phyloP scores from a whole-genome alignment of 1,140 invertebrate species.

The Neodiprion lecontei region DNA sequence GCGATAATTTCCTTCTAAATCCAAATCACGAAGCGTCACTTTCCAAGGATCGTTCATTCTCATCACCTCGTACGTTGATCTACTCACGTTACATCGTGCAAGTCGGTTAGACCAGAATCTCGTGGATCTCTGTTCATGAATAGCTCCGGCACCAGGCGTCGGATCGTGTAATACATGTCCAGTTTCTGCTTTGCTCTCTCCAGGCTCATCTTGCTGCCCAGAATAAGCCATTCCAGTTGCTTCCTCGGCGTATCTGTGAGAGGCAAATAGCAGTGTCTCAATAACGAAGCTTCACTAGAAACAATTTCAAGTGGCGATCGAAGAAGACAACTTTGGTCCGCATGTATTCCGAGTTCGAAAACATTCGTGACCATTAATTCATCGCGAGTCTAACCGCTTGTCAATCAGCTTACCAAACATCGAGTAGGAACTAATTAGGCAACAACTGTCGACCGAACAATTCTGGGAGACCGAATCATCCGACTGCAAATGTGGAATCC shows the following conservation, averaged over 20 bases:
- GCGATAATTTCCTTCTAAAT: neutral
- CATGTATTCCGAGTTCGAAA: too few species aligned
- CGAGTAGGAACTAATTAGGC: too few species aligned
- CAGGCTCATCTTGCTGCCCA: slow-evolving; percentile 58
- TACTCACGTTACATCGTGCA: slow-evolving; percentile 39
- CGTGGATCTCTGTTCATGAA: slow-evolving; percentile 56
- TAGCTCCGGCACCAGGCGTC: slow-evolving; percentile 55
- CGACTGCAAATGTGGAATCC: too few species aligned
- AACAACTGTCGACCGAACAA: too few species aligned
- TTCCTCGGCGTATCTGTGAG: slow-evolving; percentile 45
- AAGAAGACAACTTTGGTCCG: too few species aligned
- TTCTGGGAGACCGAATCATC: too few species aligned
- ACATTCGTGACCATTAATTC: too few species aligned
- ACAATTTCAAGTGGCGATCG: too few species aligned
- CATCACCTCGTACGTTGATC: neutral
- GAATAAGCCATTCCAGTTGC: slow-evolving; percentile 56
- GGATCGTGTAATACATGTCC: slow-evolving; percentile 60
- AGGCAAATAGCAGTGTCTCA: neutral
- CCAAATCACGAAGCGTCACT: slow-evolving; percentile 15
- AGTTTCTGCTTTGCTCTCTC: slow-evolving; percentile 60
- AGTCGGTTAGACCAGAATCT: slow-evolving; percentile 42
- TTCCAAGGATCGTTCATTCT: neutral
- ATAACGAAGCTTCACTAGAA: too few species aligned
- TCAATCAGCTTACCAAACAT: too few species aligned
- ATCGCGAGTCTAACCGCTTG: too few species aligned